phyloP scores from a whole-genome alignment of 2,797 vertebrate species.

The Diplodus sargus region DNA sequence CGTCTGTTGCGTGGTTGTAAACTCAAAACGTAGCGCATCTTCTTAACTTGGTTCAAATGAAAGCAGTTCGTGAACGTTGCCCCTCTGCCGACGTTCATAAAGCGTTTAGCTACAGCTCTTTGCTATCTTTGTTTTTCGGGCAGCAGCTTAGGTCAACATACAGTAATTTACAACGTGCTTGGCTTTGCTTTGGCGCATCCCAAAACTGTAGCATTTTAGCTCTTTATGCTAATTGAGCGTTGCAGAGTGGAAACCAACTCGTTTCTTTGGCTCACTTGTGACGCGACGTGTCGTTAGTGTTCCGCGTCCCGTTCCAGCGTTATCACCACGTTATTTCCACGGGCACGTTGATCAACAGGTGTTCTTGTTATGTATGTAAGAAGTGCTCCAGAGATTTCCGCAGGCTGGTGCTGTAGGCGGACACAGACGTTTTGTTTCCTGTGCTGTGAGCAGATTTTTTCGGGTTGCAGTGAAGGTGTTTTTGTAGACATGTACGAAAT shows the following conservation, averaged over 20 bases:
- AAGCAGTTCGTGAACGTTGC: neutral
- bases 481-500: neutral
- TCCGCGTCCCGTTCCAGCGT: neutral
- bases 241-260: neutral
- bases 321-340: neutral
- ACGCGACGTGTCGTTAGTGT: too few species aligned
- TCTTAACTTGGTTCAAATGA: neutral
- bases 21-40: neutral
- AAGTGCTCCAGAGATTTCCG: neutral
- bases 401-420: neutral
- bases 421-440: neutral
- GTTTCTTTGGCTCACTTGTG: neutral
- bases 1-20: neutral
- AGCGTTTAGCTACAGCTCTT: neutral
- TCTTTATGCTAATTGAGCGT: slow-evolving; percentile 34
- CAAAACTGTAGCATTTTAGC: slow-evolving; percentile 29
- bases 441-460: neutral
- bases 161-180: neutral
- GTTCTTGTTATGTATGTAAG: neutral
- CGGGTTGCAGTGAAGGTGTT: too few species aligned
- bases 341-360: neutral
- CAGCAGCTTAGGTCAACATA: neutral
- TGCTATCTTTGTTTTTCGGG: neutral
- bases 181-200: slow-evolving; percentile 2
- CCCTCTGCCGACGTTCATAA: neutral